Percentiles rank a stretch among this genome's conserved stretches.
Evolutionary conservation across 2,113 vertebrate species (phyloP).

Genomic region (Nothobranchius kuhntae): DNA sequence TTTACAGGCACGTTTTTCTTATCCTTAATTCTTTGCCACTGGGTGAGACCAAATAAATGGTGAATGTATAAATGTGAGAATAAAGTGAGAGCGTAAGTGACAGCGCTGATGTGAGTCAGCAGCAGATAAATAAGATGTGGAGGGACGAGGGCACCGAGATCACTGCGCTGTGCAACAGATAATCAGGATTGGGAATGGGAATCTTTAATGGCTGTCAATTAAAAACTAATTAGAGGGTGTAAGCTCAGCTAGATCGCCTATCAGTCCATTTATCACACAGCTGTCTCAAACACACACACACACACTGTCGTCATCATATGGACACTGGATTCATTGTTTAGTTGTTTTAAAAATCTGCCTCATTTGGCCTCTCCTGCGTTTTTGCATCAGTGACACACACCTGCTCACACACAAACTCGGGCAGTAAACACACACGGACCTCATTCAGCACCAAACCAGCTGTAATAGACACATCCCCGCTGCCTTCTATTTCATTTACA

Average conservation of each 20-base stretch:
- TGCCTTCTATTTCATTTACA: conserved; percentile 64
- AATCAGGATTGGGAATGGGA: conserved; percentile 65
- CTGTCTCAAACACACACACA: conserved; percentile 38
- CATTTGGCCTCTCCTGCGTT: conserved; percentile 9
- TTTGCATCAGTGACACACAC: conserved; percentile 20
- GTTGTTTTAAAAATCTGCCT: conserved; percentile 11
- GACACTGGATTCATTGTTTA: conserved; percentile 19
- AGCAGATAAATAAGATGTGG: conserved; percentile 24
- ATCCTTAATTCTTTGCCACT: not conserved
- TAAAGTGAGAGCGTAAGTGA: not conserved
- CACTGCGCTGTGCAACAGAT: conserved; percentile 55
- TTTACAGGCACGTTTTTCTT: not conserved
- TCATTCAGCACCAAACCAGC: conserved; percentile 62
- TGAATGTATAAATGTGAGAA: conserved; percentile 1
- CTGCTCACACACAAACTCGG: conserved; percentile 1
- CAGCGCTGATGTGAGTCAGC: conserved; percentile 21
- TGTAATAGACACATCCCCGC: conserved; percentile 62
- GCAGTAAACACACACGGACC: conserved; percentile 63
- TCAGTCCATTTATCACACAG: conserved; percentile 74
- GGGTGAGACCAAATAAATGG: not conserved
- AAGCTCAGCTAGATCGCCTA: conserved; percentile 67
- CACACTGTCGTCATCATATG: conserved; percentile 16
- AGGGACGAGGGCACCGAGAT: conserved; percentile 39
- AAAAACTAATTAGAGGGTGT: conserved; percentile 76
- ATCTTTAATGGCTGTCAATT: conserved; percentile 78